A percentile compares a stretch with the other conserved stretches of the same genome.
These are phyloP conservation scores for Rhyacichthys aspro DNA, from an alignment of 2,797 vertebrate species.

Conservation along the genomic window DNA sequence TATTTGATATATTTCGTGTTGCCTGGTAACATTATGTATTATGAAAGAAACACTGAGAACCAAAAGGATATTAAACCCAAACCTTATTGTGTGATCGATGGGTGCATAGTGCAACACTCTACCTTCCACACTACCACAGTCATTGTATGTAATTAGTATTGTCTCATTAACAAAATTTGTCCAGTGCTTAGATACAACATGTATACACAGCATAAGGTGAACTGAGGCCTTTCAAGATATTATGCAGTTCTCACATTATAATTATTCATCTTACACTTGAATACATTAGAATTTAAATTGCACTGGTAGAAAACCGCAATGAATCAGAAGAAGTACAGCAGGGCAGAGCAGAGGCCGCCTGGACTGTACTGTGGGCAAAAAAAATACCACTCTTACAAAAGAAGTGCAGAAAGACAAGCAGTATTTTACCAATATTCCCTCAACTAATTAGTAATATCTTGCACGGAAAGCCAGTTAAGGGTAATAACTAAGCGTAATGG, in stretches of 20 bases:
- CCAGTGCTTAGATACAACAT: too few relatives aligned
- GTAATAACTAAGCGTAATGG: not conserved
- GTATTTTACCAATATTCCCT: not conserved
- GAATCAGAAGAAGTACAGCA: not conserved
- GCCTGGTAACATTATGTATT: too few relatives aligned
- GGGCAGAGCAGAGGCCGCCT: not conserved
- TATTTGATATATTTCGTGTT: too few relatives aligned
- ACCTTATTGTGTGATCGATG: too few relatives aligned
- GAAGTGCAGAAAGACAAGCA: constrained; percentile 6
- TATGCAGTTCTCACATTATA: constrained; percentile 8
- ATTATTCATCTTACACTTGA: constrained; percentile 11
- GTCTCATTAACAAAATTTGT: too few relatives aligned
- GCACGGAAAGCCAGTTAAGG: not conserved
- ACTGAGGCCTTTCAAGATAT: not conserved
- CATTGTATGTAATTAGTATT: too few relatives aligned
- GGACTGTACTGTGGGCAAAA: not conserved
- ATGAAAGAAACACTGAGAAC: too few relatives aligned
- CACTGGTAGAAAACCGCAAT: not conserved
- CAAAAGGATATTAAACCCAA: too few relatives aligned
- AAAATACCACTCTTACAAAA: not conserved
- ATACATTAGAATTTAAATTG: constrained; percentile 12
- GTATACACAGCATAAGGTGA: not conserved
- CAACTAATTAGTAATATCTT: constrained; percentile 1
- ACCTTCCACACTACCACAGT: too few relatives aligned
- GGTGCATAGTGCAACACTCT: too few relatives aligned